Evolutionary conservation across 2,113 vertebrate genomes (phyloP), one percentile per base, ranked within the genome.

Genomic region (Rostratula benghalensis): DNA sequence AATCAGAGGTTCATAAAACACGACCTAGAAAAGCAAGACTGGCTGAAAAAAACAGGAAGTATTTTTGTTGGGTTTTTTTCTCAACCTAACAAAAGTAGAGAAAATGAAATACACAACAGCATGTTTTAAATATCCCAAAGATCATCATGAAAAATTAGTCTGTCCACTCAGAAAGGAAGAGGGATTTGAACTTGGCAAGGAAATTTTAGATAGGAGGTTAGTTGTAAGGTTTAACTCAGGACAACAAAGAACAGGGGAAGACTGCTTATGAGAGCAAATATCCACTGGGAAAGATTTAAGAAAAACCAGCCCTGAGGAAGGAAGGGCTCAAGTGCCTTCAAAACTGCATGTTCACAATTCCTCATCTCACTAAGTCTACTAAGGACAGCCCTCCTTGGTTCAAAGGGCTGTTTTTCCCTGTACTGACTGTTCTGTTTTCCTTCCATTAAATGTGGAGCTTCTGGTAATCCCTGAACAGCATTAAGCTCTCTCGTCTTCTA

Each of bases 221-320:
- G 30, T 13, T 83, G 14, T 27, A 70, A 77, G 54, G 89, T 90
- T 86, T 92, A 90, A 80, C 86, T 65, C 83, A 93, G 83, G 91
- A 80, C 83, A 95, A 68, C 1, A 13, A 83, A 90, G 68, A 70
- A 74, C 31, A 69, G 27, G 20, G 87, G 41, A 79, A 39, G 25
- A 35, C 9, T 60, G 35, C 39, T 56, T 78, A 27, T 4, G 9
- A 87, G 65, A 91, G 73, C 23, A 88, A 95, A 78, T 21, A 94
- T 33, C 23, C 51, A 95, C 35, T 16, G 30, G 65, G 51, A 91
- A 85, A 85, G 43, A 70, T 27, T 83, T 83, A 69, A 79, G 80
- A 78, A 78, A 91, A 89, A 70, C 17, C 73, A 54, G 73, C 54
- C 19, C 39, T n/a, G 43, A 82, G 45, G 30, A 93, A 87, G 48